A percentile compares a stretch with the other conserved stretches of the same genome.
Conservation (phyloP, 30 jellyfish, hydroid and myxozoan genomes). For the Sanderia malayensis region DNA sequence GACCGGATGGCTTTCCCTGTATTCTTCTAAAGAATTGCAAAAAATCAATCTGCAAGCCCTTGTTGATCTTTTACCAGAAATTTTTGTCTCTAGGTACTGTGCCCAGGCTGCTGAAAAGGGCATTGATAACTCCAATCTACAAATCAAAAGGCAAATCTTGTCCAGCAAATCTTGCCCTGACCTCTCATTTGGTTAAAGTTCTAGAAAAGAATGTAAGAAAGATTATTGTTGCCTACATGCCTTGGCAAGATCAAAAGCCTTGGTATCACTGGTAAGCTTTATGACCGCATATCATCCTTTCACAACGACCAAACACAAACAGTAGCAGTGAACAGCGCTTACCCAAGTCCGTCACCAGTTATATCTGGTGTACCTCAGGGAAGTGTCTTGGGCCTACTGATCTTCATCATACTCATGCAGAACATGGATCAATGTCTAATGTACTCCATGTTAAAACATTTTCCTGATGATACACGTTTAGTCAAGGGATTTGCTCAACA, state of each 20-base stretch:
- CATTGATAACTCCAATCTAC: background rate
- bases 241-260: background rate
- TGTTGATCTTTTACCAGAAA: background rate
- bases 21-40: background rate
- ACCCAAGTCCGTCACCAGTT: background rate
- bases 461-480: background rate
- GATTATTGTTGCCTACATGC: background rate
- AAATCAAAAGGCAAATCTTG: background rate
- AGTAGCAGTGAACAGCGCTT: background rate
- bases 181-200: background rate
- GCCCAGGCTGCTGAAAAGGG: slow-evolving; percentile 3
- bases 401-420: slow-evolving; percentile 1
- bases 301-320: slow-evolving; percentile 1
- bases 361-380: background rate
- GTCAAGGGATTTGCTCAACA: slow-evolving; percentile 2
- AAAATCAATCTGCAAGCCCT: background rate
- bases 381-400: background rate
- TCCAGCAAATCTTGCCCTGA: background rate
- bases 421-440: background rate
- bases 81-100: background rate
- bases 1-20: no score
- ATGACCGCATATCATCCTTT: background rate
- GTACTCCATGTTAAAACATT: background rate
- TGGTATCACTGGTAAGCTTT: background rate
- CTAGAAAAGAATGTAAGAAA: background rate